Conservation (phyloP, 2,888 invertebrate species). For the Campaea margaritaria region DNA sequence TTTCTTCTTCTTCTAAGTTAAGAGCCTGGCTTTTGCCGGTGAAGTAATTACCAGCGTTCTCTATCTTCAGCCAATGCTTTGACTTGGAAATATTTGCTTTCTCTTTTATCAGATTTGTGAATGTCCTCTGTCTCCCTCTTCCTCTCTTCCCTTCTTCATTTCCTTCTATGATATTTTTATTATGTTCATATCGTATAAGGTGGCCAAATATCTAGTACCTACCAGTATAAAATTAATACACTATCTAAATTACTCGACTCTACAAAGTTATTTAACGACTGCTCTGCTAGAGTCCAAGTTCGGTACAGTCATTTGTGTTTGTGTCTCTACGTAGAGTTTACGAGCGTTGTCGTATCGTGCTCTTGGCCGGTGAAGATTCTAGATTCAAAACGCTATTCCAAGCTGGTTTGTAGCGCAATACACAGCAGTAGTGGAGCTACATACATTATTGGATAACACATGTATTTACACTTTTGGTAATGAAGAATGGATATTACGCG, state of each 20-base stretch:
- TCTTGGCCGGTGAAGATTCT: constrained; percentile 73
- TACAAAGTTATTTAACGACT: constrained; percentile 38
- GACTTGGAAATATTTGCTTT: no score
- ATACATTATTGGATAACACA: neutral
- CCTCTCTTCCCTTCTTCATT: no score
- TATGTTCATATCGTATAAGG: no score
- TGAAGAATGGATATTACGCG: neutral
- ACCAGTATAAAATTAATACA: neutral
- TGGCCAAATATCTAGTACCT: neutral
- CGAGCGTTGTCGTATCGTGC: constrained; percentile 78
- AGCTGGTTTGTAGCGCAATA: constrained; percentile 30
- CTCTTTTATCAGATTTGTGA: no score
- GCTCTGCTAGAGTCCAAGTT: constrained; percentile 54
- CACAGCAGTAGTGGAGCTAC: constrained; percentile 7
- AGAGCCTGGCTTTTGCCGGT: no score
- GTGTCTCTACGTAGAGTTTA: constrained; percentile 74
- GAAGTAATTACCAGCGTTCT: no score
- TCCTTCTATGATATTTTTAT: no score
- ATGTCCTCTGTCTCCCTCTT: no score
- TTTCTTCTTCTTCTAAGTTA: no score
- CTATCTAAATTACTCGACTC: constrained; percentile 6
- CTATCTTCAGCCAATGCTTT: no score
- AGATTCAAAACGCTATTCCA: constrained; percentile 72
- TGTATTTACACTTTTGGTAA: neutral
- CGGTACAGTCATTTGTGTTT: constrained; percentile 67